Conservation (phyloP, 1,140 invertebrate genomes). For the Drosophila pseudoobscura region DNA sequence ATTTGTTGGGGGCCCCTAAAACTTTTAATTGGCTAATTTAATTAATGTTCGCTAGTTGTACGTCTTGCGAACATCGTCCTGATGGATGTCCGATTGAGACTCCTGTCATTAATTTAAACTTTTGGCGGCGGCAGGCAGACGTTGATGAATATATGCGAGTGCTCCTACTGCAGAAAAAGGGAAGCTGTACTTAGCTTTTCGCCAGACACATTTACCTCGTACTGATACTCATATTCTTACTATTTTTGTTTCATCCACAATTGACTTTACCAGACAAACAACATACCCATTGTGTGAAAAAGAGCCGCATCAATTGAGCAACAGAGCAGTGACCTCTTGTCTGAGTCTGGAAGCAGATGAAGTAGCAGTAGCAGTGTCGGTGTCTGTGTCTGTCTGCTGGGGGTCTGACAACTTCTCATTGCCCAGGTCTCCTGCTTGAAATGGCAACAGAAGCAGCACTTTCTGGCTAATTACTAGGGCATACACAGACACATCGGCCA, state of each 20-base stretch:
- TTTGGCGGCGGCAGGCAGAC: neutral
- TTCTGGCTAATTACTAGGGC: slow-evolving; percentile 61
- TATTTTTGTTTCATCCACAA: slow-evolving; percentile 9
- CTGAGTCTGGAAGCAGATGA: neutral
- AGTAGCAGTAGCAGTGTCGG: neutral
- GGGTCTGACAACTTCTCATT: slow-evolving; percentile 14
- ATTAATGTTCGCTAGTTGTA: slow-evolving; percentile 38
- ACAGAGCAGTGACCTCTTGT: slow-evolving; percentile 36
- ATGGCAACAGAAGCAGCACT: slow-evolving; percentile 33
- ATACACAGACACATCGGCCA: slow-evolving; percentile 23
- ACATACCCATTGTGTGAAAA: neutral
- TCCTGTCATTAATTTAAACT: slow-evolving; percentile 35
- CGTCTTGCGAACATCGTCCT: slow-evolving; percentile 2
- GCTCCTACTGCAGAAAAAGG: neutral
- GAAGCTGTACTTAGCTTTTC: neutral
- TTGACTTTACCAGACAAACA: slow-evolving; percentile 28
- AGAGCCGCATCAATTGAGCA: slow-evolving; percentile 13
- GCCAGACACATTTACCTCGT: too few relatives aligned
- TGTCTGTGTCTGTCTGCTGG: slow-evolving; percentile 24
- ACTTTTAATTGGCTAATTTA: slow-evolving; percentile 57
- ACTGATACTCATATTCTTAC: neutral
- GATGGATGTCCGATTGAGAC: slow-evolving; percentile 13
- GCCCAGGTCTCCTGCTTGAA: neutral
- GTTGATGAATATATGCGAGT: slow-evolving; percentile 2
- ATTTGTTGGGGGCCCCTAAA: slow-evolving; percentile 28